Percentiles rank a stretch among this genome's conserved stretches.
These are phyloP conservation scores for Dichetophora obliterata DNA, from an alignment of 2,888 invertebrate genomes.

Conservation along the genomic window DNA sequence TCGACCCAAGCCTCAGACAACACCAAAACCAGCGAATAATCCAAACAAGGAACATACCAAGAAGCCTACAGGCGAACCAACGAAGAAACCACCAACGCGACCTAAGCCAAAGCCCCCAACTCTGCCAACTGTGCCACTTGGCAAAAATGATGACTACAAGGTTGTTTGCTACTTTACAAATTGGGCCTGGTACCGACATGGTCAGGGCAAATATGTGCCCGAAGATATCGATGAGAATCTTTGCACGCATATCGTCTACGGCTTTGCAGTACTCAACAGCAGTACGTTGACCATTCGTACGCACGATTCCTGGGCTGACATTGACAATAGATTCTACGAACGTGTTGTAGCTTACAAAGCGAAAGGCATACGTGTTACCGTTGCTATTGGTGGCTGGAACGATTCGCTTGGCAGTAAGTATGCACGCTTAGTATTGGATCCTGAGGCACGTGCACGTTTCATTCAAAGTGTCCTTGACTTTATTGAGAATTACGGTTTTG, in stretches of 20 bases:
- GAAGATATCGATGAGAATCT: slow-evolving; percentile 81
- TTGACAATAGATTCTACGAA: slow-evolving; percentile 83
- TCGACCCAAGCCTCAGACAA: slow-evolving; percentile 50
- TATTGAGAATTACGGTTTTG: slow-evolving; percentile 80
- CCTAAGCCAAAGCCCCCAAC: slow-evolving; percentile 55
- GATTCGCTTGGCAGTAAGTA: slow-evolving; percentile 83
- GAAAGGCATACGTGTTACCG: slow-evolving; percentile 79
- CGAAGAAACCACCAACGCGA: slow-evolving; percentile 55
- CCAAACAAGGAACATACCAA: slow-evolving; percentile 46
- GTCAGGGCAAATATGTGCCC: slow-evolving; percentile 81
- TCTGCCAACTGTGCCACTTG: slow-evolving; percentile 54
- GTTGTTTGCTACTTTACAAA: slow-evolving; percentile 88
- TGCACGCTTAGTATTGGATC: slow-evolving; percentile 76
- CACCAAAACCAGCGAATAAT: slow-evolving; percentile 46
- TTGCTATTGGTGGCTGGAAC: slow-evolving; percentile 87
- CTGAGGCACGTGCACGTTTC: slow-evolving; percentile 75
- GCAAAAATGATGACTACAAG: slow-evolving; percentile 70
- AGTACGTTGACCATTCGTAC: slow-evolving; percentile 77
- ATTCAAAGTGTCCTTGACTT: slow-evolving; percentile 76
- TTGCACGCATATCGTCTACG: slow-evolving; percentile 90
- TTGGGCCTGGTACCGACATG: slow-evolving; percentile 87
- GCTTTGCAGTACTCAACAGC: slow-evolving; percentile 84
- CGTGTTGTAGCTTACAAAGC: slow-evolving; percentile 77
- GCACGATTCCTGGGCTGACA: slow-evolving; percentile 84
- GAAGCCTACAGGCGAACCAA: slow-evolving; percentile 48